Conservation (phyloP, 2,113 vertebrate species). For the Petroica traversi region DNA sequence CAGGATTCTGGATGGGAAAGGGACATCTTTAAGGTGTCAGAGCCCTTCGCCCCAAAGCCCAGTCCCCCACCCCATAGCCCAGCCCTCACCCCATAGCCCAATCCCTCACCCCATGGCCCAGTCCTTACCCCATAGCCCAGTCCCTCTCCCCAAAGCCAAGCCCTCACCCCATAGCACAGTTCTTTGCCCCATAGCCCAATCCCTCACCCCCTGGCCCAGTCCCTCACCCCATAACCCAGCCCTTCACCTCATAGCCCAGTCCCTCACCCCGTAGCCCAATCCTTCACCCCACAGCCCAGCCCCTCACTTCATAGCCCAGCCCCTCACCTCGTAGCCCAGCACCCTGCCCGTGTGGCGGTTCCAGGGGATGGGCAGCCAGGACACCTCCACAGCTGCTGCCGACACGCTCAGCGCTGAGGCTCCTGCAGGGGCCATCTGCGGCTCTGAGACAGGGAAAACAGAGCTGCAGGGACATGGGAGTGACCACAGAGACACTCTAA, state of each 20-base stretch:
- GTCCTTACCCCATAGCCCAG: rapidly evolving
- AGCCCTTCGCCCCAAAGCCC: rapidly evolving
- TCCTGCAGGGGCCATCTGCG: slow-evolving; percentile 75
- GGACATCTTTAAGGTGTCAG: neutral
- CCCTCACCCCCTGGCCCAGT: slow-evolving; percentile 81
- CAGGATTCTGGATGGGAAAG: neutral
- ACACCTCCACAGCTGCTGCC: slow-evolving; percentile 82
- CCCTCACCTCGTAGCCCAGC: slow-evolving; percentile 85
- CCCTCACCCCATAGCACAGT: neutral
- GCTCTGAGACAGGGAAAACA: slow-evolving; percentile 72
- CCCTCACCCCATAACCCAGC: neutral
- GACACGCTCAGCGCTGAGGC: slow-evolving; percentile 77
- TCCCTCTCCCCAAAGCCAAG: too few relatives aligned
- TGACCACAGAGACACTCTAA: neutral
- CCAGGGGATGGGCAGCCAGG: slow-evolving; percentile 81
- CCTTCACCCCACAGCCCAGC: neutral
- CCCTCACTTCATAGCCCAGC: neutral
- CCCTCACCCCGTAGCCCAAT: slow-evolving; percentile 80
- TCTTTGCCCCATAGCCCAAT: neutral
- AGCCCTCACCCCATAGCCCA: neutral
- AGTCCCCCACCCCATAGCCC: slow-evolving; percentile 81
- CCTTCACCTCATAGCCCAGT: neutral
- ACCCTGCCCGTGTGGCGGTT: slow-evolving; percentile 79
- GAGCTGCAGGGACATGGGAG: neutral
- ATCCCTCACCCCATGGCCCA: neutral